Evolutionary conservation across 2,797 vertebrate genomes (phyloP), one percentile per base, ranked within the genome.

Genomic region (Carcharodon carcharias): DNA sequence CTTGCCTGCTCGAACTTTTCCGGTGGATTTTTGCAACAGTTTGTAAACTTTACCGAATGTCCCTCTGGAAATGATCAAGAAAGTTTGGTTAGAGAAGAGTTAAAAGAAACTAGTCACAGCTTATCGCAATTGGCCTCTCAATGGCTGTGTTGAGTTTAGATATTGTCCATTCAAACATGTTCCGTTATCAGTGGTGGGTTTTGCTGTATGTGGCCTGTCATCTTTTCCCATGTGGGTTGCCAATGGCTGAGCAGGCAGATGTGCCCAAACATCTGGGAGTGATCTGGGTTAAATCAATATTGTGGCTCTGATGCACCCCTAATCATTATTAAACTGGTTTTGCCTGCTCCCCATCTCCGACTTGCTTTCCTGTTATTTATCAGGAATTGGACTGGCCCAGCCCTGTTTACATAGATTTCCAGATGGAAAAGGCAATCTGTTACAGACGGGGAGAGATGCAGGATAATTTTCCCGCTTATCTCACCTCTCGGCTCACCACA

Each of bases 21-120:
- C 98, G 0, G 97, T 98, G 95, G 97, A 97, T 96, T 98, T 99
- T 96, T 99, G 98, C 96, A 96, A 98, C 88, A 99, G 97, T 96
- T 97, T 98, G 96, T 98, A 98, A 88, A 99, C 99, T 0, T 97
- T 97, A 26, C 98, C 98, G 0, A 99, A 99, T 96, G 98, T 99
- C 14, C 99, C 99, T 97, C 99, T 99, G 61, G 40, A 96, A 80
- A 8, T 12, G 11, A 63, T 56, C 56, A 4, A 61, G 0, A 96
- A 26, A 92, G 7, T 21, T 45, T 67, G 91, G 63, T 93, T 9
- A 45, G 0, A 0, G 96, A 67, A 73, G 0, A 0, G 21, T 95
- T 65, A 21, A 14, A 67, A 91, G 8, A 58, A 80, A 40, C 4
- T 80, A 26, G 28, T 18, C 35, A 61, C 26, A 85, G 12, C 0